Base-by-base conservation (phyloP, 2,797 vertebrate species). In the Vultur gryphus region DNA sequence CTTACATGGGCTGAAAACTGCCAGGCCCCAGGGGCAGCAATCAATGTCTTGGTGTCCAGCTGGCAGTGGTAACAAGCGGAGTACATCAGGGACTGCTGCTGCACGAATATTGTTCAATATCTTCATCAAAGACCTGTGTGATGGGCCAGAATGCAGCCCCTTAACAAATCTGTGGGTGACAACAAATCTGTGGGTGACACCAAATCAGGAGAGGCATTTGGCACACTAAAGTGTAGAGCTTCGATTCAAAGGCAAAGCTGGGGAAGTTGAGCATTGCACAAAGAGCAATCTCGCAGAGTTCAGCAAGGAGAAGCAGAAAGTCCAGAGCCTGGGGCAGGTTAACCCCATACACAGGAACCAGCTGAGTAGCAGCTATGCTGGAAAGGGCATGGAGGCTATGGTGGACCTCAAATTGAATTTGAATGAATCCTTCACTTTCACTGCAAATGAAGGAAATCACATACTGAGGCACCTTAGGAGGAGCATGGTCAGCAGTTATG, bases 401-500 rank as follows among this genome's bases (percentile, higher is more conserved):
- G 37, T 33, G 81, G 17, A 57, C 24, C 29, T 61, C 67, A 64
- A 9, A 35, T 0, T 33, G 35, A 39, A 62, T 65, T 61, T 41
- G 21, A 46, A 31, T 51, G 59, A 93, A 11, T 12, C 9, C 43
- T 51, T 15, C 31, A 10, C 13, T 57, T 11, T 18, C 4, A 8
- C 29, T 80, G 61, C 69, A 35, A 10, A 11, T 10, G 23, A 31
- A 37, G 35, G 31, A 66, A 78, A 52, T 14, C 33, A 3, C 25
- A 23, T 13, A 18, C 57, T 44, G 80, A 80, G 55, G n/a, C 43
- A 18, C 43, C 17, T 90, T 57, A 55, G 51, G 39, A 85, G 62
- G 8, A 72, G 23, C 2, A 0, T 8, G 46, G 55, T 29, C 55
- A 69, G 39, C 65, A 89, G 0, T 31, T 61, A 49, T 0, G 3